Base-by-base conservation (phyloP, 1,140 invertebrate genomes). In the Hetaerina americana region DNA sequence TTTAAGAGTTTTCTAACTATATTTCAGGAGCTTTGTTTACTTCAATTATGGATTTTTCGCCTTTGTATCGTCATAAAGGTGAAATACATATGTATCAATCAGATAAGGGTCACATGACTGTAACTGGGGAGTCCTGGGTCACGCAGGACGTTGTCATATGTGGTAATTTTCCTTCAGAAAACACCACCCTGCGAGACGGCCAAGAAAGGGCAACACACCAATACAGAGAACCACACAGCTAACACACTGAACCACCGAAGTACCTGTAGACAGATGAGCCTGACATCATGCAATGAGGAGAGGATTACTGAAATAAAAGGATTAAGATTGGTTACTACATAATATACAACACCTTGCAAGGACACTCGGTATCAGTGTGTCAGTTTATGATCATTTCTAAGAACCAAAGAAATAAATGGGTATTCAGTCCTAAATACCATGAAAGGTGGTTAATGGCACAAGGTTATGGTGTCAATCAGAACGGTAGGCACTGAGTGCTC, bases 231-330 rank as follows among this genome's bases (percentile, higher is more conserved):
- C 70, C 72, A 73, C 72, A 73, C 70, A 73, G 70, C 66, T 73
- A 73, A 73, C 57, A 73, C 72, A 74, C 72, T 70, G 66, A 74
- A 73, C 74, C 72, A 75, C 70, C 73, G 69, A 69, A 77, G 75
- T 77, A 77, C 77, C 77, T 78, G 77, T 75, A 73, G 73, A 75
- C 72, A 78, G 77, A 75, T 74, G 77, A 75, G 74, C 73, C 76
- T 75, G 77, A 76, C 76, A 77, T 77, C 78, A 78, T 77, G 77
- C 78, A 79, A 78, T 76, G 73, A 75, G 74, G 73, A 76, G 76
- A 71, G 76, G 75, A 72, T 73, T 76, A 76, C 77, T 78, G 77
- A 78, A 78, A 78, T 77, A 78, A 77, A 78, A 78, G 70, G 73
- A 77, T 76, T 74, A 73, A 74, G 66, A 73, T 74, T 73, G 70